Conservation (phyloP, 2,888 invertebrate genomes). For the Osmoderma eremita region DNA sequence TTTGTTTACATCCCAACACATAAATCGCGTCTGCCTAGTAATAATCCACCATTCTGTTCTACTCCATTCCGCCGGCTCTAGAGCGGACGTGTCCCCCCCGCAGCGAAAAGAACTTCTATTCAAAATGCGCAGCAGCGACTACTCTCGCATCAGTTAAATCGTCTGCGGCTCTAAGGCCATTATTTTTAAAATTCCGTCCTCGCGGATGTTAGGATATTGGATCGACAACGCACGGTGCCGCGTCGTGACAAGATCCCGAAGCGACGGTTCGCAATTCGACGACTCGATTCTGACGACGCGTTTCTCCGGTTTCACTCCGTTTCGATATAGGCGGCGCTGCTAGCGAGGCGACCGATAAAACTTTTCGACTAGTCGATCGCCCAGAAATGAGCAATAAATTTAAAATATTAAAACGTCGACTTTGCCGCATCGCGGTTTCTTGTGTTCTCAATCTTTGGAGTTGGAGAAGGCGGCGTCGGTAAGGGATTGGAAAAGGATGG, state of each 20-base stretch:
- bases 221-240: neutral
- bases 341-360: constrained; percentile 30
- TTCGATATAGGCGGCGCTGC: neutral
- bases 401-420: constrained; percentile 29
- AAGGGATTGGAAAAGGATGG: neutral
- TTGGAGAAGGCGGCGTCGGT: too few species aligned
- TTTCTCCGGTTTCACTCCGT: neutral
- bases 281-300: too few species aligned
- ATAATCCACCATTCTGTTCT: too few species aligned
- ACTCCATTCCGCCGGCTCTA: too few species aligned
- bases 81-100: too few species aligned
- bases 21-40: too few species aligned
- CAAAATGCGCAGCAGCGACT: neutral
- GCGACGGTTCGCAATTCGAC: too few species aligned
- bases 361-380: constrained; percentile 29
- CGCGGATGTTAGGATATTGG: neutral
- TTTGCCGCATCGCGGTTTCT: neutral
- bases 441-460: neutral
- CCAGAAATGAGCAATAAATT: constrained; percentile 32
- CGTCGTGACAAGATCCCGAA: neutral
- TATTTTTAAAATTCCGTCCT: constrained; percentile 11
- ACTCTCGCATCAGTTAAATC: constrained; percentile 1
- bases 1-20: too few species aligned
- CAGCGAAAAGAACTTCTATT: too few species aligned
- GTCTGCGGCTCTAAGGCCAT: neutral